phyloP scores from a whole-genome alignment of 2,888 invertebrate species.

The Agrotis puta region DNA sequence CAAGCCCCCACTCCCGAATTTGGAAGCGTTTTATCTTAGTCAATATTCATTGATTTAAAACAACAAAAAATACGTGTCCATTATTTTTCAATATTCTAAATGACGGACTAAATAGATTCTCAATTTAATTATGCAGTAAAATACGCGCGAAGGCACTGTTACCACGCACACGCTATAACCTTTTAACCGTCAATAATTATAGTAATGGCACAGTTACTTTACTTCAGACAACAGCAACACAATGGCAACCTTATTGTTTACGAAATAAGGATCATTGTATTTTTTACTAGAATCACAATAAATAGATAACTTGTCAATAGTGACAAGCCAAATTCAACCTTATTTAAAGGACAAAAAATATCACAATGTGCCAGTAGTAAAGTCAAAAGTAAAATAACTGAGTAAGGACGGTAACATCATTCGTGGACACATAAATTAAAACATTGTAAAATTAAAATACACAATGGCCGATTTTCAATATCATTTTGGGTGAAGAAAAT shows the following conservation, averaged over 20 bases:
- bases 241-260: neutral
- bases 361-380: neutral
- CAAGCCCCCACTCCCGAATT: too few relatives aligned
- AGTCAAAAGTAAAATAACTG: neutral
- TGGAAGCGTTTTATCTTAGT: too few relatives aligned
- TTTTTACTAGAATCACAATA: neutral
- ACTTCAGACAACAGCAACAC: neutral
- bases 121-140: too few relatives aligned
- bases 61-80: too few relatives aligned
- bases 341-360: neutral
- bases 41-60: too few relatives aligned
- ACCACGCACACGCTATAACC: too few relatives aligned
- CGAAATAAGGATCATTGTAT: neutral
- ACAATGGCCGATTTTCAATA: slow-evolving; percentile 38
- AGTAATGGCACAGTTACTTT: neutral
- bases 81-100: too few relatives aligned
- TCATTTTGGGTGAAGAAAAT: neutral
- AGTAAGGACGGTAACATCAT: slow-evolving; percentile 1
- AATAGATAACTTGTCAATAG: neutral
- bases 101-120: too few relatives aligned
- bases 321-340: neutral
- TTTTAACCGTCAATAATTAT: neutral
- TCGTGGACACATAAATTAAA: slow-evolving; percentile 28
- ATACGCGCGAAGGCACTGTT: too few relatives aligned
- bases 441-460: slow-evolving; percentile 32